Evolutionary conservation across 2,888 invertebrate species (phyloP).

Genomic region (Drosophila kuntzei): DNA sequence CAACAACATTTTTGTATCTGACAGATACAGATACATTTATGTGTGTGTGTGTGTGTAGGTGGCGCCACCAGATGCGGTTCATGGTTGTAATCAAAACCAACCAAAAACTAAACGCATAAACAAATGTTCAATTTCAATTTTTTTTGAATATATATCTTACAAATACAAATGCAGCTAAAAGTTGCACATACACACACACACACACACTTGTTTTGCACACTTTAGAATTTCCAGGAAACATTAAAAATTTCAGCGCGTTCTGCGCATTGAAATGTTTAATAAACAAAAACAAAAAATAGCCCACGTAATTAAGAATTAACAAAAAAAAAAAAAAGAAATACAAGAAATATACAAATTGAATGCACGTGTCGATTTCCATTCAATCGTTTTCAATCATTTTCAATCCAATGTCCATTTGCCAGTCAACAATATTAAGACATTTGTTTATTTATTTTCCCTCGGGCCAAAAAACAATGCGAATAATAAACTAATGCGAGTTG

Average conservation of each 20-base stretch:
- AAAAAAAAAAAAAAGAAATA: constrained; percentile 14
- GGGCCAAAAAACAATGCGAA: constrained; percentile 15
- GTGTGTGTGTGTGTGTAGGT: constrained; percentile 60
- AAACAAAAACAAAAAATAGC: constrained; percentile 55
- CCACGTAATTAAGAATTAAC: constrained; percentile 44
- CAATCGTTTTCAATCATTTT: constrained; percentile 30
- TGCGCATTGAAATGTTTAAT: constrained; percentile 48
- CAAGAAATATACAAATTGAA: constrained; percentile 30
- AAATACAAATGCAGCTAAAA: constrained; percentile 8
- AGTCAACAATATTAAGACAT: constrained; percentile 2
- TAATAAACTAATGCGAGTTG: constrained; percentile 41
- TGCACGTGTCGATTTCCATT: constrained; percentile 51
- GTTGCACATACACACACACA: constrained; percentile 16
- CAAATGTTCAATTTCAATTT: constrained; percentile 23
- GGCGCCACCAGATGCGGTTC: constrained; percentile 54
- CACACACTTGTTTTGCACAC: constrained; percentile 35
- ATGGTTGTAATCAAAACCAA: constrained; percentile 59
- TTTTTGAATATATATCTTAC: constrained; percentile 10
- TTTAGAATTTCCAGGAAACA: constrained; percentile 72
- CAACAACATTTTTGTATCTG: constrained; percentile 52
- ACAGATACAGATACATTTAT: constrained; percentile 45
- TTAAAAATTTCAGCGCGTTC: constrained; percentile 45
- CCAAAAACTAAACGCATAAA: constrained; percentile 45
- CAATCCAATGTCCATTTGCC: constrained; percentile 19
- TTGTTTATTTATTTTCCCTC: constrained; percentile 14